These are phyloP conservation scores for Polia nebulosa DNA, from an alignment of 2,888 invertebrate species.

Conservation along the genomic window DNA sequence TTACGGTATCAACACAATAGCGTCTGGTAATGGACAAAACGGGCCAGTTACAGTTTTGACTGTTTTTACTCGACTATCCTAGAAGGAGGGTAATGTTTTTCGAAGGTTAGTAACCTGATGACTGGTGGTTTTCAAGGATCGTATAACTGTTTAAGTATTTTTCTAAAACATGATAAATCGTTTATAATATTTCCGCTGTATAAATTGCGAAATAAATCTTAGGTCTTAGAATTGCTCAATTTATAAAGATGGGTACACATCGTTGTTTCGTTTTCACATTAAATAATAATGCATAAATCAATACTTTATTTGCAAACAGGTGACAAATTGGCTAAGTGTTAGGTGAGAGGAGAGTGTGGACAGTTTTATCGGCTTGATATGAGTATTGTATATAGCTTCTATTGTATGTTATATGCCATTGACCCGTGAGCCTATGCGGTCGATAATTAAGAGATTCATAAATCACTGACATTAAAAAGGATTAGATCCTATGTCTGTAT, in stretches of 20 bases:
- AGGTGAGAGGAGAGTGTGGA: not conserved
- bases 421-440: too few species aligned
- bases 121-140: not conserved
- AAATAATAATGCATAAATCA: constrained; percentile 11
- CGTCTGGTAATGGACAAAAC: too few species aligned
- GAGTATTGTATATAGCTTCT: not conserved
- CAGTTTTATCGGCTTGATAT: not conserved
- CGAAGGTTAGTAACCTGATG: not conserved
- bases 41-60: too few species aligned
- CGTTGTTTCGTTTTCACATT: not conserved
- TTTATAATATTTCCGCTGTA: not conserved
- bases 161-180: constrained; percentile 14
- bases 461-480: not conserved
- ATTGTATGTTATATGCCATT: not conserved
- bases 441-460: too few species aligned
- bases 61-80: too few species aligned
- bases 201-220: not conserved
- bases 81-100: too few species aligned
- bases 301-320: constrained; percentile 11
- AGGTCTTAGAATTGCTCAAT: not conserved
- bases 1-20: too few species aligned
- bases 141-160: not conserved
- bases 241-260: constrained; percentile 26
- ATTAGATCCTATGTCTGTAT: too few species aligned
- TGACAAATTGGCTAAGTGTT: constrained; percentile 15